A percentile compares a stretch with the other conserved stretches of the same genome.
Evolutionary conservation across 2,888 invertebrate species (phyloP).

Genomic region (Aspidiotus destructor): DNA sequence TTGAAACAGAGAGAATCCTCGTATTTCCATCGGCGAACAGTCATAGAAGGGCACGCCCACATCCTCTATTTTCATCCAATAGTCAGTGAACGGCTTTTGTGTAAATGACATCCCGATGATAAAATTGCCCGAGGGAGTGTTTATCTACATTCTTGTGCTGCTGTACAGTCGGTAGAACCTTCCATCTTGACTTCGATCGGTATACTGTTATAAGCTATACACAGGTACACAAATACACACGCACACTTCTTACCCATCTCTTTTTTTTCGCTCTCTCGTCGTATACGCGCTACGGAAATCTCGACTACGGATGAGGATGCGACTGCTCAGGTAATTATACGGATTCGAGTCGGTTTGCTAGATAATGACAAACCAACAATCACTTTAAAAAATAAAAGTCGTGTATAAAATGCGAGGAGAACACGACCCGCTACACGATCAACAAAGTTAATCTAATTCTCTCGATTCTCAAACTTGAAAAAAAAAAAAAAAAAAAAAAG

Average conservation of each 20-base stretch:
- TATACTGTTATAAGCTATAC: constrained; percentile 25
- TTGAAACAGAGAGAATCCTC: constrained; percentile 29
- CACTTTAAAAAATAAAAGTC: constrained; percentile 31
- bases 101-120: constrained; percentile 33
- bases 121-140: constrained; percentile 33
- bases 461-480: background rate
- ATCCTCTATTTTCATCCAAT: constrained; percentile 33
- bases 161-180: constrained; percentile 12
- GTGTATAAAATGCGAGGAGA: constrained; percentile 21
- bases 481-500: constrained; percentile 3
- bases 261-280: background rate
- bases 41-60: constrained; percentile 32
- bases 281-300: constrained; percentile 13
- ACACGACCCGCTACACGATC: constrained; percentile 14
- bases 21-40: constrained; percentile 32
- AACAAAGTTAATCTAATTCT: constrained; percentile 25
- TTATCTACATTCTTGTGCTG: constrained; percentile 27
- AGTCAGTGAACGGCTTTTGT: constrained; percentile 30
- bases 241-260: background rate
- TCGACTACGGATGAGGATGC: constrained; percentile 22
- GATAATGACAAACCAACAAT: constrained; percentile 33
- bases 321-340: constrained; percentile 32
- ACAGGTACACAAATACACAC: background rate
- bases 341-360: constrained; percentile 27
- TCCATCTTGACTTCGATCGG: constrained; percentile 30